These are phyloP conservation scores for Elymnias hypermnestra DNA, from an alignment of 1,140 invertebrate genomes.

Conservation along the genomic window DNA sequence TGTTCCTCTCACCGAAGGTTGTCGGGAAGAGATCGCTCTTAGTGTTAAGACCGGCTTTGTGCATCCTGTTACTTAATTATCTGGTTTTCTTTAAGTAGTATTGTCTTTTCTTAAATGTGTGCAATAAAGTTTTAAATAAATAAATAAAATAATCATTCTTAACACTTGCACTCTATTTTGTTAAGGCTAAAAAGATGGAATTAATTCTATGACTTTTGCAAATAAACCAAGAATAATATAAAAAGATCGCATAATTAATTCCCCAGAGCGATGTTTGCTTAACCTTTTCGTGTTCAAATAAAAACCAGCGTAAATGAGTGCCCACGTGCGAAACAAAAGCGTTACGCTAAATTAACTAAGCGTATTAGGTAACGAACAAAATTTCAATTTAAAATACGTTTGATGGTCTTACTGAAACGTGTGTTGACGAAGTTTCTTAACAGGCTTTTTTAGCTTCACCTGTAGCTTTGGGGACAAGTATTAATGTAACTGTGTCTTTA, in stretches of 20 bases:
- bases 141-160: neutral
- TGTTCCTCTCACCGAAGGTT: no score
- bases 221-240: constrained; percentile 5
- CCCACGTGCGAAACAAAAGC: constrained; percentile 16
- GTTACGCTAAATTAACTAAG: constrained; percentile 19
- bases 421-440: no score
- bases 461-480: no score
- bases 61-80: no score
- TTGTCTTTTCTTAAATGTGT: no score
- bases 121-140: no score
- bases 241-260: constrained; percentile 13
- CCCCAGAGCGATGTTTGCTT: constrained; percentile 14
- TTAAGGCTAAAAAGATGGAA: neutral
- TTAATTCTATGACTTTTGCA: constrained; percentile 4
- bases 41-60: no score
- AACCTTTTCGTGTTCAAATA: constrained; percentile 23
- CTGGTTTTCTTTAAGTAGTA: no score
- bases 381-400: neutral
- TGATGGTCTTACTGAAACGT: no score
- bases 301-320: constrained; percentile 18
- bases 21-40: no score
- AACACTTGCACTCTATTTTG: neutral
- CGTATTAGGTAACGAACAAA: constrained; percentile 6
- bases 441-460: neutral
- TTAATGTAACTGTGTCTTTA: no score